A percentile compares a stretch with the other conserved stretches of the same genome.
Conservation (phyloP, 2,888 invertebrate species). For the Siphlonurus alternatus region DNA sequence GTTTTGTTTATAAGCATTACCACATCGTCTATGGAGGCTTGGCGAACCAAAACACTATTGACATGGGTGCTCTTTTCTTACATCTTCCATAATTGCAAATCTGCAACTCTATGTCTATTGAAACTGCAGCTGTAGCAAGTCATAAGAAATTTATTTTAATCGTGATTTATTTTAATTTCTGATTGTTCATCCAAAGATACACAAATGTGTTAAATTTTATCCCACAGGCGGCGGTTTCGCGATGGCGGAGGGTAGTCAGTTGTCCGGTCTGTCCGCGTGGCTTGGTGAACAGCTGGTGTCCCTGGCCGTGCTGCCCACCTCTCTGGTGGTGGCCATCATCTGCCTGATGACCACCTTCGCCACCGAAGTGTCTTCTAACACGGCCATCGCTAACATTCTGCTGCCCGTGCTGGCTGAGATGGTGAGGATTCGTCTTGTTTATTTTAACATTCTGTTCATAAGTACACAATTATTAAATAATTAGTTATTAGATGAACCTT, state of each 20-base stretch:
- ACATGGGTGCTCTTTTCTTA: too few species aligned
- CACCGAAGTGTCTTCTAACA: slow-evolving; percentile 83
- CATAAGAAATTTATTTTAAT: background rate
- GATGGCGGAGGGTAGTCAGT: slow-evolving; percentile 68
- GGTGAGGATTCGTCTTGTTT: slow-evolving; percentile 31
- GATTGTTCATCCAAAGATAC: background rate
- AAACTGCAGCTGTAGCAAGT: too few species aligned
- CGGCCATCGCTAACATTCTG: slow-evolving; percentile 77
- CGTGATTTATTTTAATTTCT: background rate
- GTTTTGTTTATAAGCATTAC: too few species aligned
- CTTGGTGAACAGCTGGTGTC: slow-evolving; percentile 54
- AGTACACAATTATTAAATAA: too few species aligned
- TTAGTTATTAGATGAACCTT: too few species aligned
- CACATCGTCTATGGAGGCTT: too few species aligned
- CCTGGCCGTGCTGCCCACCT: slow-evolving; percentile 42
- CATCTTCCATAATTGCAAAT: slow-evolving; percentile 9
- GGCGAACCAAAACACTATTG: too few species aligned
- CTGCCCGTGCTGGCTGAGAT: slow-evolving; percentile 68
- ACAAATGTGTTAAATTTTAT: slow-evolving; percentile 22
- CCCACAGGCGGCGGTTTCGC: slow-evolving; percentile 91
- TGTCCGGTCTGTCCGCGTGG: slow-evolving; percentile 57
- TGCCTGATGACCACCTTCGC: slow-evolving; percentile 60
- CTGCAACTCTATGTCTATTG: too few species aligned
- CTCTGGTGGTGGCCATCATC: slow-evolving; percentile 54
- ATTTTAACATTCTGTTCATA: background rate